Evolutionary conservation across 2,797 vertebrate species (phyloP).

Genomic region (Thaleichthys pacificus): DNA sequence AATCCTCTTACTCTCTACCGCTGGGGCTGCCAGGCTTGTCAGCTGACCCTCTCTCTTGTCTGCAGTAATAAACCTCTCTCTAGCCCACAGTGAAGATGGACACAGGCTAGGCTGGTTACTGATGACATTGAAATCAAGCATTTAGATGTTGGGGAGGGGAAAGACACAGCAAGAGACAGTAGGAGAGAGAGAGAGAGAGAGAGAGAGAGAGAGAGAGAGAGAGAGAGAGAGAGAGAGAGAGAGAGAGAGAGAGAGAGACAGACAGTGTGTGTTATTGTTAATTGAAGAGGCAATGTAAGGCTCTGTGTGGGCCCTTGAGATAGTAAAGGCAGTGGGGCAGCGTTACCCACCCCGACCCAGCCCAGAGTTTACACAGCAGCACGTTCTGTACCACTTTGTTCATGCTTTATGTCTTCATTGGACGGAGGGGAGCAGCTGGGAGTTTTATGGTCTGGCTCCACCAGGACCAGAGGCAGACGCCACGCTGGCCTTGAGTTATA

Average conservation of each 20-base stretch:
- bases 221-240: no score
- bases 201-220: no score
- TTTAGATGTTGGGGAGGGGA: not conserved
- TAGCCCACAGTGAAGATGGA: slow-evolving; percentile 8
- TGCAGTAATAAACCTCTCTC: not conserved
- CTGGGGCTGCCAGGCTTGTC: slow-evolving; percentile 40
- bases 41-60: slow-evolving; percentile 34
- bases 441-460: slow-evolving; percentile 41
- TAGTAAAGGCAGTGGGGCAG: not conserved
- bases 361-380: slow-evolving; percentile 40
- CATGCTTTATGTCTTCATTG: slow-evolving; percentile 37
- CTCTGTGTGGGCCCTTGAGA: not conserved
- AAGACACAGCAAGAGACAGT: not conserved
- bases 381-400: slow-evolving; percentile 27
- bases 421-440: slow-evolving; percentile 45
- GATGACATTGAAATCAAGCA: not conserved
- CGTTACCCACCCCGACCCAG: not conserved
- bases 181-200: no score
- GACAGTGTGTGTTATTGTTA: not conserved
- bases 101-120: not conserved
- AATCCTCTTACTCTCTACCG: slow-evolving; percentile 66
- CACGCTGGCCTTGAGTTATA: slow-evolving; percentile 32
- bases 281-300: not conserved
- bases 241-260: no score
- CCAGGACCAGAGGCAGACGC: slow-evolving; percentile 16